These are phyloP conservation scores for Picus viridis DNA, from an alignment of 2,797 vertebrate genomes.

Conservation along the genomic window DNA sequence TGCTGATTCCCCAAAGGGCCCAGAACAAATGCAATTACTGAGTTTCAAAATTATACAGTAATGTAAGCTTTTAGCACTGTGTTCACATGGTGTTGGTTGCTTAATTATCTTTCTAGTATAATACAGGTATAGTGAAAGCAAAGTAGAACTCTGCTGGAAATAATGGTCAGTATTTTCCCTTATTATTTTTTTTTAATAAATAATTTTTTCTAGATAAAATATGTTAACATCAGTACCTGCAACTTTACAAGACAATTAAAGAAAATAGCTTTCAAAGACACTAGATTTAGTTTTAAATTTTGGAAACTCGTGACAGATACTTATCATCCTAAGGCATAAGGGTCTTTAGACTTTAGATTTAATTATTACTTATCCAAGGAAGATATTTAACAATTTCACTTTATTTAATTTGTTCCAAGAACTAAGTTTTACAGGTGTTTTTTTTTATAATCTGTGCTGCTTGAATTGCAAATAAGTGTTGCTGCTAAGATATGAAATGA, in stretches of 20 bases:
- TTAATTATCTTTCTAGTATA: slow-evolving; percentile 33
- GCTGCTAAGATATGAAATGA: background rate
- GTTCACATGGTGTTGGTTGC: background rate
- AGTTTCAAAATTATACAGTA: background rate
- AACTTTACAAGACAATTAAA: background rate
- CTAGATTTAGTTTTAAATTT: background rate
- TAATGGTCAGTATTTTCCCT: background rate
- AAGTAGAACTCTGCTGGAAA: background rate
- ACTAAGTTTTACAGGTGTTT: background rate
- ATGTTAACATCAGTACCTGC: background rate
- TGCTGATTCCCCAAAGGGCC: background rate
- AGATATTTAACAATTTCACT: background rate
- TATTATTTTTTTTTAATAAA: background rate
- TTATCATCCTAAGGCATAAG: background rate
- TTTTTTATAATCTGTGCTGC: background rate
- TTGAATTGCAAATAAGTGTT: background rate
- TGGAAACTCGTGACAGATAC: background rate
- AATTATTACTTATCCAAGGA: slow-evolving; percentile 11
- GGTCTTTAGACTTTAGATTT: background rate
- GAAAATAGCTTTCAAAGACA: background rate
- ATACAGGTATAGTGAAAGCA: background rate
- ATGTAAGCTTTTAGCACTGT: slow-evolving; percentile 10
- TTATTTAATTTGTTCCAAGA: background rate
- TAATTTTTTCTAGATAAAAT: background rate
- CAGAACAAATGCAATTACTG: slow-evolving; percentile 25